A percentile compares a stretch with the other conserved stretches of the same genome.
Evolutionary conservation across 2,888 invertebrate genomes (phyloP).

Genomic region (Perizoma flavofasciatum): DNA sequence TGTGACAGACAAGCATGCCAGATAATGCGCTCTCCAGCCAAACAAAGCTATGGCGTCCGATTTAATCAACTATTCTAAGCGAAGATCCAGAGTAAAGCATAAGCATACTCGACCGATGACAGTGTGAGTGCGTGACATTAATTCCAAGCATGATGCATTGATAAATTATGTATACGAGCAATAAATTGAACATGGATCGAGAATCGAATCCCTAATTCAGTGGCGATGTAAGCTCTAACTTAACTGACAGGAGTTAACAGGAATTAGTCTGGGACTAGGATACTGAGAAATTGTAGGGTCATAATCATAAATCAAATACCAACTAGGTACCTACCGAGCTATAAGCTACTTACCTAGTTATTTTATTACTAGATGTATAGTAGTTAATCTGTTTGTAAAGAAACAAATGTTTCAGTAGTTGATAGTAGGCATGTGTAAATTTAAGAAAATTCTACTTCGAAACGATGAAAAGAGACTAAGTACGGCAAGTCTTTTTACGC

Average conservation of each 20-base stretch:
- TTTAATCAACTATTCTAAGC: constrained; percentile 64
- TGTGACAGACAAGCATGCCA: constrained; percentile 60
- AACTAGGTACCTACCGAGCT: neutral
- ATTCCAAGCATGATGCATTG: constrained; percentile 53
- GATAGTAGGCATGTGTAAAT: too few relatives aligned
- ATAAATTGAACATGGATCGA: constrained; percentile 60
- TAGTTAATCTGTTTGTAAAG: too few relatives aligned
- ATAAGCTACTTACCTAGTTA: neutral
- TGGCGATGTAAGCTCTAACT: constrained; percentile 31
- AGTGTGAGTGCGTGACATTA: constrained; percentile 54
- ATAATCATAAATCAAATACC: neutral
- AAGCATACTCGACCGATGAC: constrained; percentile 49
- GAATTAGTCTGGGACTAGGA: constrained; percentile 8
- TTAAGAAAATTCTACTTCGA: too few relatives aligned
- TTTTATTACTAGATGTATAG: too few relatives aligned
- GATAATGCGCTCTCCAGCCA: constrained; percentile 57
- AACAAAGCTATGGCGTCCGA: constrained; percentile 61
- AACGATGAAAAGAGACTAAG: too few relatives aligned
- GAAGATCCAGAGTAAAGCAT: constrained; percentile 52
- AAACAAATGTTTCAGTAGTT: too few relatives aligned
- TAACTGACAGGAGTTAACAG: constrained; percentile 19
- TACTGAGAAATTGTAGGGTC: constrained; percentile 2
- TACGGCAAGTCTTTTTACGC: too few relatives aligned
- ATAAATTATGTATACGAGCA: constrained; percentile 62
- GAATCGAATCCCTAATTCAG: constrained; percentile 54